Evolutionary conservation across 1,140 invertebrate genomes (phyloP), one percentile per base, ranked within the genome.

Genomic region (Bradynema listronoti): DNA sequence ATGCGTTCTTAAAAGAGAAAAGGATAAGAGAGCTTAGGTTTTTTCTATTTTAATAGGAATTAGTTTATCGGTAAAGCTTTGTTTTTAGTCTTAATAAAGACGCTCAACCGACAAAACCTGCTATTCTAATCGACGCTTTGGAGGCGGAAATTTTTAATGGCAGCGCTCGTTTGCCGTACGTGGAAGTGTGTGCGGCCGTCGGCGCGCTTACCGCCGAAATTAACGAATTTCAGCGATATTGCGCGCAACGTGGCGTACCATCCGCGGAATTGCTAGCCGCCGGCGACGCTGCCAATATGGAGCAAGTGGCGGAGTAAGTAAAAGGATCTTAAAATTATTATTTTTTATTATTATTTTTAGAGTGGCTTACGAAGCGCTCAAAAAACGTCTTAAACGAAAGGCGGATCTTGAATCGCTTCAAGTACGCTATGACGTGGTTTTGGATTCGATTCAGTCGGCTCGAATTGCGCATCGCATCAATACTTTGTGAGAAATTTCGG

Each of bases 181-280:
- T 60, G 43, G 54, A 65, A 49, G 57, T 63, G 6, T 19, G 32
- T 7, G 19, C 24, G 5, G 19, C 58, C 5, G 56, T 67, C n/a
- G 66, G 33, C 11, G 11, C 46, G 22, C 34, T 67, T 19, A 67
- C 66, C 19, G 65, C 27, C 19, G 67, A 69, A 43, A 66, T 68
- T 43, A 73, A 69, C 39, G 67, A 69, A 22, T 69, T 69, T 19
- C 41, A 52, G 30, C 64, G 46, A 22, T 68, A 72, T 54, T 69
- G 67, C 47, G 30, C 54, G 32, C 42, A 41, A 24, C 58, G 72
- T 36, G 67, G 67, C 6, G 67, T 72, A 7, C 47, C 65, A 11
- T 11, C 24, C 16, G 32, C 29, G 2, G 56, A 59, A 39, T 34
- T 67, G 30, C 50, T 46, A 9, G 32, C 29, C 25, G 11, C 54